phyloP scores from a whole-genome alignment of 2,797 vertebrate species.

The Remorina albescens region DNA sequence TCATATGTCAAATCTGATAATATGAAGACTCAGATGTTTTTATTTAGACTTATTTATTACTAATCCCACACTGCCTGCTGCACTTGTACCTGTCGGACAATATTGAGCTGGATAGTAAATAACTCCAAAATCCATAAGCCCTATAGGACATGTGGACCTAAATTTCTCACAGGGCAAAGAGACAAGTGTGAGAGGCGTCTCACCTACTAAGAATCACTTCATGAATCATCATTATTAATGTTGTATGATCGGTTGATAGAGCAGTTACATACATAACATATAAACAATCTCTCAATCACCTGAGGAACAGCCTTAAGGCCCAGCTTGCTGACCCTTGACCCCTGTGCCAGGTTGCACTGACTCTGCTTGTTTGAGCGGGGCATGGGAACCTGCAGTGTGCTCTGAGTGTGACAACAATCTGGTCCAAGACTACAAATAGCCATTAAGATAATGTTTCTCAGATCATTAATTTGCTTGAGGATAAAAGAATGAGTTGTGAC shows the following conservation, averaged over 20 bases:
- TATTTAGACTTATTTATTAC: too few relatives aligned
- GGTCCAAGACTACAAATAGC: slow-evolving; percentile 53
- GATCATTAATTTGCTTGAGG: slow-evolving; percentile 16
- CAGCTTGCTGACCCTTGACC: slow-evolving; percentile 62
- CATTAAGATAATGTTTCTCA: slow-evolving; percentile 46
- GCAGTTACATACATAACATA: background rate
- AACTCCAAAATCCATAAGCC: slow-evolving; percentile 3
- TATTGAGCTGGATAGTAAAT: slow-evolving; percentile 19
- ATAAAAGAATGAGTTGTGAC: slow-evolving; percentile 30
- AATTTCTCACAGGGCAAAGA: slow-evolving; percentile 11
- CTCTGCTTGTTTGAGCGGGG: slow-evolving; percentile 55
- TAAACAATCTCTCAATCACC: slow-evolving; percentile 39
- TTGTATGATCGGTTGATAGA: background rate
- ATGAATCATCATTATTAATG: too few relatives aligned
- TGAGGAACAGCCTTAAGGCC: slow-evolving; percentile 15
- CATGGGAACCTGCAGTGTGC: slow-evolving; percentile 64
- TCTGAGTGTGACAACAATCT: slow-evolving; percentile 65
- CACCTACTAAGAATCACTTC: slow-evolving; percentile 33
- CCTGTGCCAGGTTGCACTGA: slow-evolving; percentile 51
- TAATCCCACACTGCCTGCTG: slow-evolving; percentile 11
- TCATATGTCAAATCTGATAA: background rate
- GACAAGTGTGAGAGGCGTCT: slow-evolving; percentile 43
- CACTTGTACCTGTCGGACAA: slow-evolving; percentile 8
- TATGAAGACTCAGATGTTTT: background rate
- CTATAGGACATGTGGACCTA: slow-evolving; percentile 25